These are phyloP conservation scores for Rhea pennata DNA, from an alignment of 2,113 vertebrate species.

Conservation along the genomic window DNA sequence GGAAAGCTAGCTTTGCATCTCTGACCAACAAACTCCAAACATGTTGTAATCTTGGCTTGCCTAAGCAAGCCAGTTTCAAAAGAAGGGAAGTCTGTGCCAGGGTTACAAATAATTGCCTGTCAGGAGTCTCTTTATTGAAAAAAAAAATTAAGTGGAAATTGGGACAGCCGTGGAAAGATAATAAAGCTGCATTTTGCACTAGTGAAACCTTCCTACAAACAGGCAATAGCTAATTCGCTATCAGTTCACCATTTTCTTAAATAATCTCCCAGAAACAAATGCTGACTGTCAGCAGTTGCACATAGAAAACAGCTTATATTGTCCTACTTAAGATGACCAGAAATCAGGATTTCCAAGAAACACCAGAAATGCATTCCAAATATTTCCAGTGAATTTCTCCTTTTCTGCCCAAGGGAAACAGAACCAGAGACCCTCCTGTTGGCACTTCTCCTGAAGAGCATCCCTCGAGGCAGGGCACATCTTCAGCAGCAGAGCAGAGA, in stretches of 20 bases:
- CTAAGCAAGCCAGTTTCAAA: not conserved
- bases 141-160: not conserved
- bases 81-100: constrained; percentile 8
- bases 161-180: not conserved
- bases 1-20: constrained; percentile 26
- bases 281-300: not conserved
- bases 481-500: not conserved
- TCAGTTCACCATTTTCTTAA: not conserved
- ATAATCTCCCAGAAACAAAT: constrained; percentile 11
- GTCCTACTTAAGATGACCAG: not conserved
- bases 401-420: not conserved
- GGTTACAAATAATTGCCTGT: constrained; percentile 3
- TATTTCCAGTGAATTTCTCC: not conserved
- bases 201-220: not conserved
- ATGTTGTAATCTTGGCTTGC: not conserved
- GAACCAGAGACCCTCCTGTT: not conserved
- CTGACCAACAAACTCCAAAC: constrained; percentile 34
- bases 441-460: not conserved
- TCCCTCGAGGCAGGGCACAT: not conserved
- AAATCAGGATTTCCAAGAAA: not conserved
- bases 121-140: not conserved
- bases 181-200: constrained; percentile 21
- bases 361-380: not conserved
- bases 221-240: not conserved
- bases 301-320: not conserved